phyloP scores from a whole-genome alignment of 2,797 vertebrate genomes.

The Enteromius mattozi region DNA sequence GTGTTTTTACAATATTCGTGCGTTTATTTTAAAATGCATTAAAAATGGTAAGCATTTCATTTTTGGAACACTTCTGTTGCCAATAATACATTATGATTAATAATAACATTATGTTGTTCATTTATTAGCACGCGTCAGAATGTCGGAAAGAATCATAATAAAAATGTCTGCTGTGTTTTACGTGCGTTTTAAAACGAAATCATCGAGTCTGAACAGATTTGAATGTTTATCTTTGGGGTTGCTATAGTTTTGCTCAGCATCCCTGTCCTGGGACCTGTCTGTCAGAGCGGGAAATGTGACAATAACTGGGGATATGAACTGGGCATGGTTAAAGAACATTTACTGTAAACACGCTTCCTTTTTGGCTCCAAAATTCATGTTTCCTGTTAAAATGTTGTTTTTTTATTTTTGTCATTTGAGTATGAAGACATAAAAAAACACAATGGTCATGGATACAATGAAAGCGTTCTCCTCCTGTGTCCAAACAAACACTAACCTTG shows the following conservation, averaged over 20 bases:
- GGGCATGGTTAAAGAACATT: slow-evolving; percentile 48
- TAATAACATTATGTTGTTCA: not conserved
- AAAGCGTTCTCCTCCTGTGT: slow-evolving; percentile 29
- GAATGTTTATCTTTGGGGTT: slow-evolving; percentile 26
- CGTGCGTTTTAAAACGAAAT: not conserved
- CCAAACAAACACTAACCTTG: not conserved
- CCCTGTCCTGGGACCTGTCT: slow-evolving; percentile 43
- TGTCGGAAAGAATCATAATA: not conserved
- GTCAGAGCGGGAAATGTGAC: slow-evolving; percentile 56
- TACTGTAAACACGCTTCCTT: slow-evolving; percentile 73
- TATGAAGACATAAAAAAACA: slow-evolving; percentile 75
- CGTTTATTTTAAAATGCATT: not conserved
- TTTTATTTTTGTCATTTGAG: slow-evolving; percentile 73
- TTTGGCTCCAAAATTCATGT: slow-evolving; percentile 72
- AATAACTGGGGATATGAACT: slow-evolving; percentile 56
- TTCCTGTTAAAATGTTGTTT: slow-evolving; percentile 74
- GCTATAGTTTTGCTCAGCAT: slow-evolving; percentile 6
- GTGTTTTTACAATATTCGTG: not conserved
- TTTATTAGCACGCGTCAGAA: not conserved
- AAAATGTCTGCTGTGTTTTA: not conserved
- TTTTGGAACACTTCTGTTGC: too few species aligned
- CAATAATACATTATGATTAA: not conserved
- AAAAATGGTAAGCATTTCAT: not conserved
- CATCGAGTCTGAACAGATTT: not conserved
- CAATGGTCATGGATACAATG: slow-evolving; percentile 69